Evolutionary conservation across 2,797 vertebrate genomes (phyloP), one percentile per base, ranked within the genome.

Genomic region (Clarias pachynema): DNA sequence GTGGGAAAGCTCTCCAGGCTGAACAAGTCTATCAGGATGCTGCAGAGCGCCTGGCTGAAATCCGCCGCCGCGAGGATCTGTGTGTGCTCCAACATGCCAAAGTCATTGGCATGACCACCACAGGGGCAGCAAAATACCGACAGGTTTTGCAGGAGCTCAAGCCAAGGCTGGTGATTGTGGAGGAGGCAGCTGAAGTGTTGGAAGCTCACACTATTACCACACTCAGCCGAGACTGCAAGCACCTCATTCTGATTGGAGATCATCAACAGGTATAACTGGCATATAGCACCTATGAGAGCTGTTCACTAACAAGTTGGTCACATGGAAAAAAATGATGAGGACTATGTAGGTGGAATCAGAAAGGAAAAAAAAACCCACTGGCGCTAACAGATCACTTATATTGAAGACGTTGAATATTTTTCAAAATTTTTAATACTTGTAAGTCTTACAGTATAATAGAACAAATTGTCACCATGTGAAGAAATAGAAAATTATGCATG

Each of bases 71-170:
- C 0, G 94, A 98, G 89, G 95, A 94, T 87, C 90, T 97, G 59
- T 90, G 88, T 72, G 92, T 98, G 79, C 95, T 99, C 15, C 88
- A 89, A 84, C 20, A 91, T 22, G 96, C 97, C 81, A 93, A 81
- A 92, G 93, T 99, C n/a, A 95, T 98, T 20, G 98, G 97, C 79
- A 98, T 99, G 98, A 99, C 98, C 15, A 99, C 97, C 86, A 99
- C 98, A 84, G 98, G 98, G 80, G 98, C 98, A 40, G 98, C 98
- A 87, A 98, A 97, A 90, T 98, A 95, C 90, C 95, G 95, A 7
- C 93, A 92, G 88, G 92, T 95, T 83, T 93, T 99, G 82, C 97
- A 98, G 93, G 92, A 95, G 82, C 92, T 99, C 57, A 79, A 89
- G 85, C 97, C 98, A 0, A 80, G 86, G 24, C 93, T 99, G 89